These are phyloP conservation scores for Remorina albescens DNA, from an alignment of 2,797 vertebrate genomes.

Conservation along the genomic window DNA sequence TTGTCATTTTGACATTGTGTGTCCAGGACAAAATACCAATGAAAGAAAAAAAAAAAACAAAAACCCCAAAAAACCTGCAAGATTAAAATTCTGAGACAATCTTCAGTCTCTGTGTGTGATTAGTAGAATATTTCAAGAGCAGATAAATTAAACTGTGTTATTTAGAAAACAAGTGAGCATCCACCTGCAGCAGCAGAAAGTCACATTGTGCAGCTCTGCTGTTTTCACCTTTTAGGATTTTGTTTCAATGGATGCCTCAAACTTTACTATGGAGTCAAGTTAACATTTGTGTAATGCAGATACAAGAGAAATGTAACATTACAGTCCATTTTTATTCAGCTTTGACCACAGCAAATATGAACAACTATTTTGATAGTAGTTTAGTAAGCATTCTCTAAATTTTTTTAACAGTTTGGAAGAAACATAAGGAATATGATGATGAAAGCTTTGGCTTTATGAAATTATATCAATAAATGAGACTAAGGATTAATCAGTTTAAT, in stretches of 20 bases:
- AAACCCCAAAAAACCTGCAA: slow-evolving; percentile 2
- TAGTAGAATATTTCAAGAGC: slow-evolving; percentile 3
- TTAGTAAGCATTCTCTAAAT: too few relatives aligned
- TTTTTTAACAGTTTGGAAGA: too few relatives aligned
- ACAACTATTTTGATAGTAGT: background rate
- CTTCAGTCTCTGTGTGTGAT: slow-evolving; percentile 19
- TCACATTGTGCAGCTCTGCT: slow-evolving; percentile 17
- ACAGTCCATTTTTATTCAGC: background rate
- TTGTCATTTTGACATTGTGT: slow-evolving; percentile 22
- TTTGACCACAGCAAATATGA: background rate
- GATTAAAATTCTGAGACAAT: slow-evolving; percentile 32
- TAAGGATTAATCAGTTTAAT: background rate
- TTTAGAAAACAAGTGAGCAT: slow-evolving; percentile 21
- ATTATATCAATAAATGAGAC: background rate
- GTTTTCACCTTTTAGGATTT: slow-evolving; percentile 24
- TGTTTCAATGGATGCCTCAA: slow-evolving; percentile 10
- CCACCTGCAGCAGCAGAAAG: slow-evolving; percentile 31
- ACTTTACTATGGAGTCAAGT: slow-evolving; percentile 10
- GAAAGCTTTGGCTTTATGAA: background rate
- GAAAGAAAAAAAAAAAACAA: slow-evolving; percentile 3
- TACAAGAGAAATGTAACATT: background rate
- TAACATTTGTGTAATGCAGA: background rate
- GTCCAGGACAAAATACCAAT: slow-evolving; percentile 17
- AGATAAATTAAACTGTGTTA: slow-evolving; percentile 29
- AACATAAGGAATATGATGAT: background rate